These are phyloP conservation scores for Geotrypetes seraphini DNA, from an alignment of 2,797 vertebrate genomes.

Conservation along the genomic window DNA sequence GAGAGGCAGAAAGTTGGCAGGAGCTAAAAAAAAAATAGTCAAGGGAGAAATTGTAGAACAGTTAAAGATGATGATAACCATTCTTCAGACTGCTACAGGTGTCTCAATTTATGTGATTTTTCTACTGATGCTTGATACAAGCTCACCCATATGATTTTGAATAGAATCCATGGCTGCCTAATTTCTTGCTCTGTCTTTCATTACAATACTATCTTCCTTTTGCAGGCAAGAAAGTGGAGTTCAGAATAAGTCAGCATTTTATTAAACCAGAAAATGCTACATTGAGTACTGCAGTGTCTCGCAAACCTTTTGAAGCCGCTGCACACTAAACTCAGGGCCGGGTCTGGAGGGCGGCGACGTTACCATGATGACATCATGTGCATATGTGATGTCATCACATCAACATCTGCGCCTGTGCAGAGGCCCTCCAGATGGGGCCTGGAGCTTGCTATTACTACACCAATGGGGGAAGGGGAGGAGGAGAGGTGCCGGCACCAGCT, in stretches of 20 bases:
- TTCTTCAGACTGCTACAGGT: neutral
- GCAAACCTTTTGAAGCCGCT: no score
- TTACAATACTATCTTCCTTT: neutral
- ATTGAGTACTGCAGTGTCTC: no score
- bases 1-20: no score
- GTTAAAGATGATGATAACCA: neutral
- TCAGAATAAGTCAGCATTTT: neutral
- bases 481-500: no score
- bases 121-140: neutral
- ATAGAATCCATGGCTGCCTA: neutral
- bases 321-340: no score
- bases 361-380: no score
- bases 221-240: neutral
- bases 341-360: no score
- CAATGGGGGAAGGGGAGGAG: no score
- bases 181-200: neutral
- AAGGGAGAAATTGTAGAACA: conserved; percentile 7
- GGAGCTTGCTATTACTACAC: no score
- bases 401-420: no score
- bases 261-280: neutral
- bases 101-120: neutral
- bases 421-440: no score
- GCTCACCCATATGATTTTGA: neutral
- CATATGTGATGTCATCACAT: no score
- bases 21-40: neutral